phyloP scores from a whole-genome alignment of 2,113 vertebrate genomes.

The Panthera leo region DNA sequence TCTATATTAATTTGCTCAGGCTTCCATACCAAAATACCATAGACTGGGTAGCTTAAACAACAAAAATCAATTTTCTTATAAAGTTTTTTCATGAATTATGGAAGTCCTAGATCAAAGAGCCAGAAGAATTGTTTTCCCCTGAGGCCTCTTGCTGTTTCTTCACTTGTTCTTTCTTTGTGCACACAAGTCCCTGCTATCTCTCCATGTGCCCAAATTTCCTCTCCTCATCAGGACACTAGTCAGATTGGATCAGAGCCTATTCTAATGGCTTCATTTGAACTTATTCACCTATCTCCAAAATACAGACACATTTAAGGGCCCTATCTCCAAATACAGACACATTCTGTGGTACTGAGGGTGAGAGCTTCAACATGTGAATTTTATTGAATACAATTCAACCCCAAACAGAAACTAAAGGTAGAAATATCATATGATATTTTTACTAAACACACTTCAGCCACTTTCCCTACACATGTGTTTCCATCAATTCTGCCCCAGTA shows the following conservation, averaged over 20 bases:
- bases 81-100: not conserved
- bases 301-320: not conserved
- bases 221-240: not conserved
- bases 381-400: not conserved
- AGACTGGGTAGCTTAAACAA: not conserved
- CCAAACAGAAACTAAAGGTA: not conserved
- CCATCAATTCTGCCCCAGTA: not conserved
- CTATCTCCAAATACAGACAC: not conserved
- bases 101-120: not conserved
- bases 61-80: not conserved
- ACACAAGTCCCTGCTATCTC: not conserved
- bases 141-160: not conserved
- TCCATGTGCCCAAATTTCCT: not conserved
- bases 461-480: too few species aligned
- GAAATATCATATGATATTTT: not conserved
- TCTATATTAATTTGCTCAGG: not conserved
- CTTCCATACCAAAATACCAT: not conserved
- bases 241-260: not conserved
- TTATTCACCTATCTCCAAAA: not conserved
- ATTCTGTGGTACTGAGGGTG: not conserved
- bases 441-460: not conserved
- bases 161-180: accelerated
- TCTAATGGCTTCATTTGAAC: not conserved
- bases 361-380: not conserved
- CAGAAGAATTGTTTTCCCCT: not conserved